Conservation (phyloP, 2,888 invertebrate genomes). For the Ferrisia virgata region DNA sequence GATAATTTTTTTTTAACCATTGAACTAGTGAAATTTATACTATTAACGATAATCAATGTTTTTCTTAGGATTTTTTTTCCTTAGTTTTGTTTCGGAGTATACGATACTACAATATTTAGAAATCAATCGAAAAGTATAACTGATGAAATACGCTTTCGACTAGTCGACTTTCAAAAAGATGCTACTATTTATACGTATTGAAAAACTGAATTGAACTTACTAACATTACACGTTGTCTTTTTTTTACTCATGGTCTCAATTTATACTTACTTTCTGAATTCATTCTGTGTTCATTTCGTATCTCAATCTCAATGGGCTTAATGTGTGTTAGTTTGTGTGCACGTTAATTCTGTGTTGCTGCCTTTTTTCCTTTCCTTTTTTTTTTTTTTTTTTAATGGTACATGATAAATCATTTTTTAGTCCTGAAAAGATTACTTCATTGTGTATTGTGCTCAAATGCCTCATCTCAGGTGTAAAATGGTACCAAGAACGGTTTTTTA, state of each 20-base stretch:
- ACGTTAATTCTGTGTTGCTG: neutral
- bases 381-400: neutral
- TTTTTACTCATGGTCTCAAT: no score
- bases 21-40: neutral
- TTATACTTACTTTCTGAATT: neutral
- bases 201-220: no score
- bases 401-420: neutral
- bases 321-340: neutral
- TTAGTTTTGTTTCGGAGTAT: neutral
- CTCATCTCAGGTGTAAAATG: constrained; percentile 8
- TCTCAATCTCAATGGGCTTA: neutral
- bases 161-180: neutral
- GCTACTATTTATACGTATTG: no score
- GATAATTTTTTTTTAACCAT: neutral
- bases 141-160: neutral
- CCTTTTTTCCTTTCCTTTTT: neutral
- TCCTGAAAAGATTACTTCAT: neutral
- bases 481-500: neutral
- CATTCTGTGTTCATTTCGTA: neutral
- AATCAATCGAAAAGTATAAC: neutral
- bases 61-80: neutral
- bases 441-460: neutral
- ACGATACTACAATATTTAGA: neutral
- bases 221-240: no score
- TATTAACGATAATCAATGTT: neutral